phyloP scores from a whole-genome alignment of 2,888 invertebrate species.

The Drosophila paramelanica region DNA sequence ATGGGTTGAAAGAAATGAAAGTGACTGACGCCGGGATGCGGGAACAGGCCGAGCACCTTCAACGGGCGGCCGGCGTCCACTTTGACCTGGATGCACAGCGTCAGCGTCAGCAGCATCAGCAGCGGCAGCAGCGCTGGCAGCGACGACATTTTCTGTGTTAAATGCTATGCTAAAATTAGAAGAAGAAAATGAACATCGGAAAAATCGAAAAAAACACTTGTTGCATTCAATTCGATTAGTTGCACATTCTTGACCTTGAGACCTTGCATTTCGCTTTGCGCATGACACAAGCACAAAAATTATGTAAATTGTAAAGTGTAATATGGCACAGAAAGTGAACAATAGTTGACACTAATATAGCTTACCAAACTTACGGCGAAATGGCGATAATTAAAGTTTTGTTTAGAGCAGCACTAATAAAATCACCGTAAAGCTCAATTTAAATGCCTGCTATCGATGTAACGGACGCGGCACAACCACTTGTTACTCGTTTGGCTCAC shows the following conservation, averaged over 20 bases:
- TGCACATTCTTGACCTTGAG: conserved; percentile 57
- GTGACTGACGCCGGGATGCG: conserved; percentile 85
- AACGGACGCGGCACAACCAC: not conserved
- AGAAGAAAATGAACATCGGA: conserved; percentile 8
- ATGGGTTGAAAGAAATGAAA: conserved; percentile 86
- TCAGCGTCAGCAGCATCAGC: conserved; percentile 13
- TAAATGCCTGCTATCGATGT: conserved; percentile 16
- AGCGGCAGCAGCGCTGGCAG: conserved; percentile 22
- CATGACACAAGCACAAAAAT: conserved; percentile 57
- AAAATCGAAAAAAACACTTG: conserved; percentile 53
- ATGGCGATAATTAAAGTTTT: conserved; percentile 13
- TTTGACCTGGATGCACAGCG: conserved; percentile 21
- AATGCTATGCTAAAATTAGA: conserved; percentile 33
- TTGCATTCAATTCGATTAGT: conserved; percentile 41
- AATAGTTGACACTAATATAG: conserved; percentile 2
- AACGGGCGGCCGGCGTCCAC: conserved; percentile 63
- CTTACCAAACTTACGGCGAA: conserved; percentile 20
- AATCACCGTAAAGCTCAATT: conserved; percentile 26
- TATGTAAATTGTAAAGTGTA: conserved; percentile 59
- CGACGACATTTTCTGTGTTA: conserved; percentile 35
- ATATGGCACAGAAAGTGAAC: conserved; percentile 13
- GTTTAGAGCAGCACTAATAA: conserved; percentile 1
- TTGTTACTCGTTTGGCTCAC: conserved; percentile 43
- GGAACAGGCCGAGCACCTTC: conserved; percentile 85
- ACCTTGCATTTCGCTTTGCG: conserved; percentile 45